Percentiles rank a stretch among this genome's conserved stretches.
Evolutionary conservation across 2,888 invertebrate species (phyloP).

Genomic region (Limnephilus auricula): DNA sequence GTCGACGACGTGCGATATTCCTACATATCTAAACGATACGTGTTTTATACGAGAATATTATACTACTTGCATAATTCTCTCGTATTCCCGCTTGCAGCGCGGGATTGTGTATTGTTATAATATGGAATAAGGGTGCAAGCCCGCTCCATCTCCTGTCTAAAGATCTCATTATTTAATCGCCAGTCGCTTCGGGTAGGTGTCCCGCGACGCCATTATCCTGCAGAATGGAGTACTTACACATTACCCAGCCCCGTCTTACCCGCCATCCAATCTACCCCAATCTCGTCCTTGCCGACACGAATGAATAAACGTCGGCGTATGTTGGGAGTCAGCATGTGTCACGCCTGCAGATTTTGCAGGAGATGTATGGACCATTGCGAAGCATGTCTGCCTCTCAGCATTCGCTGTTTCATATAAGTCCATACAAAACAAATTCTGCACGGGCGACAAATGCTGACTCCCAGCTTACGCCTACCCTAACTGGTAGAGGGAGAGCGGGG

Average conservation of each 20-base stretch:
- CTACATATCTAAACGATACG: not conserved
- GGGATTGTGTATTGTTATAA: not conserved
- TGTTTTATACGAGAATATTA: not conserved
- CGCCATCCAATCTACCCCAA: not conserved
- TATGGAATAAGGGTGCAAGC: not conserved
- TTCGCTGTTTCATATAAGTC: too few relatives aligned
- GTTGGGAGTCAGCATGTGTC: too few relatives aligned
- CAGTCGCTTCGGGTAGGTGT: not conserved
- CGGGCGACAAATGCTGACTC: too few relatives aligned
- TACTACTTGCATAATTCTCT: not conserved
- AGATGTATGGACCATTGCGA: too few relatives aligned
- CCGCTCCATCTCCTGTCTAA: not conserved
- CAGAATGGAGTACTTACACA: slow-evolving; percentile 26
- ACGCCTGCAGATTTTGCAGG: too few relatives aligned
- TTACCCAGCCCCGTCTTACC: slow-evolving; percentile 34
- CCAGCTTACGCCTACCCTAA: too few relatives aligned
- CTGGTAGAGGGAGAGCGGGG: not conserved
- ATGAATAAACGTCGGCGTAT: too few relatives aligned
- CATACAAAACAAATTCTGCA: too few relatives aligned
- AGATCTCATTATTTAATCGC: slow-evolving; percentile 14
- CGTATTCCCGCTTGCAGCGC: not conserved
- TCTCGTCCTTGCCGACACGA: not conserved
- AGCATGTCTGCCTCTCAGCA: too few relatives aligned
- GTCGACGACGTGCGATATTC: not conserved
- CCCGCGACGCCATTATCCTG: slow-evolving; percentile 24